Percentiles rank a stretch among this genome's conserved stretches.
phyloP scores from a whole-genome alignment of 2,797 vertebrate species.

The Silurus aristotelis region DNA sequence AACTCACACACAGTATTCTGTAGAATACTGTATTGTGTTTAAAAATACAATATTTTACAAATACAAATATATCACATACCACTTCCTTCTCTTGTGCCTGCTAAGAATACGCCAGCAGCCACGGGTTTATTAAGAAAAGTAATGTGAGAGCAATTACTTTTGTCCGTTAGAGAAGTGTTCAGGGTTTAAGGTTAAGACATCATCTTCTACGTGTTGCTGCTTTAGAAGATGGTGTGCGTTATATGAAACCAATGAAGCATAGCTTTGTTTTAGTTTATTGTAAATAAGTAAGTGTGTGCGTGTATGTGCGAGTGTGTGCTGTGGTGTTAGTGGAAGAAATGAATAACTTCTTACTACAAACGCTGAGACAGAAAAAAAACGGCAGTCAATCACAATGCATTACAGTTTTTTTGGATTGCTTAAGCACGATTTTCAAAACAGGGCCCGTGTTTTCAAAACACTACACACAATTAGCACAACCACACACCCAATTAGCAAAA shows the following conservation, averaged over 20 bases:
- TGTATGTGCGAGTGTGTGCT: constrained; percentile 39
- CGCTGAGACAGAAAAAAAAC: constrained; percentile 49
- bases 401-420: too few relatives aligned
- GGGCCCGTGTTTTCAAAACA: too few relatives aligned
- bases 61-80: background rate
- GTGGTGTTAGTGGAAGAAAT: constrained; percentile 35
- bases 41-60: background rate
- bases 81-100: background rate
- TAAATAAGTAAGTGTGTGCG: constrained; percentile 15
- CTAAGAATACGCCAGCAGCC: constrained; percentile 12
- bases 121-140: constrained; percentile 16
- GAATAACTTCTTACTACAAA: constrained; percentile 32
- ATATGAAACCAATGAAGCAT: constrained; percentile 34
- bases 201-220: constrained; percentile 46
- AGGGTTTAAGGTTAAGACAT: constrained; percentile 47
- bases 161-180: constrained; percentile 43
- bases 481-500: too few relatives aligned
- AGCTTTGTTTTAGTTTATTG: constrained; percentile 33
- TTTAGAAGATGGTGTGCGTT: constrained; percentile 41
- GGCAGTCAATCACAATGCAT: constrained; percentile 34
- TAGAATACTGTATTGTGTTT: background rate
- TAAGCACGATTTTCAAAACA: too few relatives aligned
- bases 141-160: constrained; percentile 13
- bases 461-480: too few relatives aligned
- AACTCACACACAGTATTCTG: background rate